These are phyloP conservation scores for Yponomeuta malinellus DNA, from an alignment of 2,888 invertebrate genomes.

Conservation along the genomic window DNA sequence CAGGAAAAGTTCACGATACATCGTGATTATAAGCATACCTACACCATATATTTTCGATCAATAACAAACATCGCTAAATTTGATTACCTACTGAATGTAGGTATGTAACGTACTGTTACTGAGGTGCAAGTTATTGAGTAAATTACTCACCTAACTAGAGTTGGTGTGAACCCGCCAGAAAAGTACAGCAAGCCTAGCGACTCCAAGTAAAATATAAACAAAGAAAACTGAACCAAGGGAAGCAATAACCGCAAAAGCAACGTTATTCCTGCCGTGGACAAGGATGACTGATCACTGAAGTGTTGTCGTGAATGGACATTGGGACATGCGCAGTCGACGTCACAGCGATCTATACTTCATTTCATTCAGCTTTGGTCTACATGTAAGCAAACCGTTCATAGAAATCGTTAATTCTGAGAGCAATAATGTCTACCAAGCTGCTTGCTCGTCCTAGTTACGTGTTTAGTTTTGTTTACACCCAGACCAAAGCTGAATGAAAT, in stretches of 20 bases:
- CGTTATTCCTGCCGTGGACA: conserved; percentile 20
- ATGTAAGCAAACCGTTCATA: too few relatives aligned
- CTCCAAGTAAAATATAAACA: neutral
- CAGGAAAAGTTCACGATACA: neutral
- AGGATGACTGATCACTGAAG: conserved; percentile 42
- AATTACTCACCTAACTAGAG: neutral
- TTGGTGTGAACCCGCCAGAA: neutral
- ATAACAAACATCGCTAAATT: conserved; percentile 18
- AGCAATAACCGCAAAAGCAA: neutral
- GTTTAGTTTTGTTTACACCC: too few relatives aligned
- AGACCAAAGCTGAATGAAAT: too few relatives aligned
- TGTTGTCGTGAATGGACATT: conserved; percentile 36
- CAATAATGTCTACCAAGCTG: too few relatives aligned
- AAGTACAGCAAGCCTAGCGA: neutral
- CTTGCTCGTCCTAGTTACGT: too few relatives aligned
- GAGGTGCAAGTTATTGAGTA: neutral
- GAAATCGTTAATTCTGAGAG: too few relatives aligned
- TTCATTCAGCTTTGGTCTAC: too few relatives aligned
- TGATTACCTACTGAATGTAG: neutral
- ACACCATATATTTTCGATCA: conserved; percentile 20
- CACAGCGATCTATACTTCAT: neutral
- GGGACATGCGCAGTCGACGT: conserved; percentile 39
- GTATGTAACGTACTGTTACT: neutral
- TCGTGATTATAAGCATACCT: neutral
- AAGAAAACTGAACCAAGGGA: neutral